A percentile compares a stretch with the other conserved stretches of the same genome.
phyloP scores from a whole-genome alignment of 1,140 invertebrate genomes.

The Protaetia brevitarsis region DNA sequence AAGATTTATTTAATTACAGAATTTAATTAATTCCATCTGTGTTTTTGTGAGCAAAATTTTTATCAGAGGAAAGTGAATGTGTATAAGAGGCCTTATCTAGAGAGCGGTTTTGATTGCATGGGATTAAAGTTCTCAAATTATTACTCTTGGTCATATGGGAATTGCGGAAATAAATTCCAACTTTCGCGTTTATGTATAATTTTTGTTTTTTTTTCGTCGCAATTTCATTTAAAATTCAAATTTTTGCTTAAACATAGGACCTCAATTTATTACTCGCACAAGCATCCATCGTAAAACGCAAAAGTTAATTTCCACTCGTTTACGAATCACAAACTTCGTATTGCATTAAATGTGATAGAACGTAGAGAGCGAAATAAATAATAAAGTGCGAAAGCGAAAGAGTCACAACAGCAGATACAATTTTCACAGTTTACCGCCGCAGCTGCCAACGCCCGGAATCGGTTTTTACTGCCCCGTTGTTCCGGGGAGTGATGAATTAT shows the following conservation, averaged over 20 bases:
- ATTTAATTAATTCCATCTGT: neutral
- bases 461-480: conserved; percentile 10
- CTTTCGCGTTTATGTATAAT: neutral
- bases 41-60: neutral
- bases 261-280: neutral
- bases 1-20: neutral
- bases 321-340: neutral
- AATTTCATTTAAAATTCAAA: conserved; percentile 4
- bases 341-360: neutral
- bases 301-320: conserved; percentile 3
- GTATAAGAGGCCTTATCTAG: neutral
- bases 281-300: neutral
- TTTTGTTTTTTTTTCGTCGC: neutral
- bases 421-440: neutral
- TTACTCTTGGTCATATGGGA: neutral
- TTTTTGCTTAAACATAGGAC: neutral
- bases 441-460: no score
- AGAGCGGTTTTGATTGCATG: neutral
- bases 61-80: neutral
- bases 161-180: neutral
- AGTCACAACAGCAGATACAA: neutral
- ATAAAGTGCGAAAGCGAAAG: neutral
- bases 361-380: neutral
- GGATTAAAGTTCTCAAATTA: no score
- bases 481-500: conserved; percentile 10